A percentile compares a stretch with the other conserved stretches of the same genome.
phyloP scores from a whole-genome alignment of 1,140 invertebrate genomes.

The Parasteatoda tepidariorum region DNA sequence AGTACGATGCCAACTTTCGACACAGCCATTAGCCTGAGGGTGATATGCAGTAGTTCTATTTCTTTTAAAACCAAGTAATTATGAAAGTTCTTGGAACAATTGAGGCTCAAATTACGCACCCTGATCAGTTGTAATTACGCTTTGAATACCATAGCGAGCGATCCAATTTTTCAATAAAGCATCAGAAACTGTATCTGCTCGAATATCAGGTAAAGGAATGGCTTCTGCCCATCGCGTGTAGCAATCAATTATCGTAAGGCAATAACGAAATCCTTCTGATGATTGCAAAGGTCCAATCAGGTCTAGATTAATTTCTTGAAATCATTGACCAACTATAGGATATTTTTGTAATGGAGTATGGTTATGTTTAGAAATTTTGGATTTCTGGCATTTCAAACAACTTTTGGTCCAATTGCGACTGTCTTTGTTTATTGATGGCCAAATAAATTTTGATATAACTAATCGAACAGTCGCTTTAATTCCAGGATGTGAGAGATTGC shows the following conservation, averaged over 20 bases:
- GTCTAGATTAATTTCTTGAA: conserved; percentile 19
- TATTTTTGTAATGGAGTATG: not conserved
- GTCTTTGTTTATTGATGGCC: too few species aligned
- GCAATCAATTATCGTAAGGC: not conserved
- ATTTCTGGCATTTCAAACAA: not conserved
- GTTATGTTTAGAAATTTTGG: conserved; percentile 3
- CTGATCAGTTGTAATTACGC: conserved; percentile 67
- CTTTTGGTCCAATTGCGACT: not conserved
- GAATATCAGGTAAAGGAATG: conserved; percentile 63
- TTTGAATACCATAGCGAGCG: conserved; percentile 67
- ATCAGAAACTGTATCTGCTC: conserved; percentile 64
- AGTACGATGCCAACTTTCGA: too few species aligned
- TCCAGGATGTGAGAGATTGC: too few species aligned
- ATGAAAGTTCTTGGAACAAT: conserved; percentile 41
- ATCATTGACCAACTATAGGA: not conserved
- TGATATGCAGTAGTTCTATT: conserved; percentile 63
- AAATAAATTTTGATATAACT: conserved; percentile 12
- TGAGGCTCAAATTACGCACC: conserved; percentile 69
- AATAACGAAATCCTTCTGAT: conserved; percentile 7
- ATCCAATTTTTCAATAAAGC: conserved; percentile 60
- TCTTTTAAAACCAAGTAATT: conserved; percentile 61
- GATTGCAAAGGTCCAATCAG: not conserved
- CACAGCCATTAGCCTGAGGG: conserved; percentile 65
- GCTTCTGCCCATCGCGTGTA: conserved; percentile 36
- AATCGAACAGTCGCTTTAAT: too few species aligned